Evolutionary conservation across 2,797 vertebrate genomes (phyloP).

Genomic region (Microctenopoma lineatum): DNA sequence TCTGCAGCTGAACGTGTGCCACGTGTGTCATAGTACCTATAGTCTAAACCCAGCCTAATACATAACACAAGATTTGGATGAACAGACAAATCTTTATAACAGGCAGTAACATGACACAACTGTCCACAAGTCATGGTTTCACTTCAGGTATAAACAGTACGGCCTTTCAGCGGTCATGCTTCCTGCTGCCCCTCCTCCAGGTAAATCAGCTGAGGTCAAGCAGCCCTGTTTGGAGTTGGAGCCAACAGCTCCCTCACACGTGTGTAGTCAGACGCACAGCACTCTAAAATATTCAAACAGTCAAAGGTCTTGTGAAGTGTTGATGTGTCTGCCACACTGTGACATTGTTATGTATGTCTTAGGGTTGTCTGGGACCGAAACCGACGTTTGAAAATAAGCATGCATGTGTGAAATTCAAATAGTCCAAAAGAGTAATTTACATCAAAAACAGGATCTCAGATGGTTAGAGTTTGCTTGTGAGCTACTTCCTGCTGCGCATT

Average conservation of each 20-base stretch:
- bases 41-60: too few relatives aligned
- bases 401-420: slow-evolving; percentile 51
- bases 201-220: neutral
- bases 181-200: too few relatives aligned
- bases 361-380: slow-evolving; percentile 10
- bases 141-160: too few relatives aligned
- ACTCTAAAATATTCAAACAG: slow-evolving; percentile 21
- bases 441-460: slow-evolving; percentile 59
- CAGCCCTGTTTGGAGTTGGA: neutral
- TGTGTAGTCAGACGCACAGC: slow-evolving; percentile 1
- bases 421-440: slow-evolving; percentile 47
- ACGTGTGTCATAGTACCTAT: too few relatives aligned
- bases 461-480: slow-evolving; percentile 48
- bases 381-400: slow-evolving; percentile 29
- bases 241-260: neutral
- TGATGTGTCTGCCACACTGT: slow-evolving; percentile 2
- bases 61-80: too few relatives aligned
- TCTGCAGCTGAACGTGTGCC: too few relatives aligned
- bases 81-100: too few relatives aligned
- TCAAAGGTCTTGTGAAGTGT: slow-evolving; percentile 20
- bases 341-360: slow-evolving; percentile 22
- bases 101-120: too few relatives aligned
- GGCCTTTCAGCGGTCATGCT: too few relatives aligned
- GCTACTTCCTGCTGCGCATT: slow-evolving; percentile 64
- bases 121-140: too few relatives aligned